A percentile compares a stretch with the other conserved stretches of the same genome.
Conservation (phyloP, 2,888 invertebrate species). For the Orthosia gothica region DNA sequence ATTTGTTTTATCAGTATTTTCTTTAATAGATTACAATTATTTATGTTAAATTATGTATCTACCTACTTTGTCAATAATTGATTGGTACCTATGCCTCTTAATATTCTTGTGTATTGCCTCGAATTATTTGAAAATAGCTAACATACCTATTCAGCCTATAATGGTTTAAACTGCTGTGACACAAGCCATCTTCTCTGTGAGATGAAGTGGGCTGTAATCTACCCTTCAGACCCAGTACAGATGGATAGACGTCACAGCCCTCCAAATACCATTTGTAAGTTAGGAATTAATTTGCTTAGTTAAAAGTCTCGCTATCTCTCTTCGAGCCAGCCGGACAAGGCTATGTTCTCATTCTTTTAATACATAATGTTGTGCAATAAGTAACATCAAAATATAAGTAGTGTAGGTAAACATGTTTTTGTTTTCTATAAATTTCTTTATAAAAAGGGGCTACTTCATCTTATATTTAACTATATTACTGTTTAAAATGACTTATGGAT, state of each 20-base stretch:
- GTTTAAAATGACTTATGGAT: too few species aligned
- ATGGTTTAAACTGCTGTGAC: too few species aligned
- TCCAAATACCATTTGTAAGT: too few species aligned
- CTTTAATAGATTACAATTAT: not conserved
- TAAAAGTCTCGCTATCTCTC: not conserved
- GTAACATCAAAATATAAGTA: not conserved
- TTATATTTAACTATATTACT: too few species aligned
- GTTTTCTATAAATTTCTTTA: not conserved
- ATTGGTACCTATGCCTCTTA: not conserved
- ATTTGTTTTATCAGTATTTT: conserved; percentile 25
- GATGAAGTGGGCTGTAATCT: too few species aligned
- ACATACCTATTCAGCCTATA: too few species aligned
- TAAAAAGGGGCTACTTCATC: too few species aligned
- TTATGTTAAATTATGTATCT: not conserved
- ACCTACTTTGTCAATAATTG: not conserved
- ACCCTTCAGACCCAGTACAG: too few species aligned
- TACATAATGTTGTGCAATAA: conserved; percentile 16
- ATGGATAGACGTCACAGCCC: too few species aligned
- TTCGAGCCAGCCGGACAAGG: not conserved
- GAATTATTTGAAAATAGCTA: not conserved
- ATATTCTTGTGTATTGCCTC: too few species aligned
- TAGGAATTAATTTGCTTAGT: not conserved
- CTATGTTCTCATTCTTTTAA: conserved; percentile 1
- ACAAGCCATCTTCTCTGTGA: too few species aligned
- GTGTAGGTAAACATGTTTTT: too few species aligned